Percentiles rank a stretch among this genome's conserved stretches.
Evolutionary conservation across 1,140 invertebrate genomes (phyloP).

Genomic region (Drosophila dunni): DNA sequence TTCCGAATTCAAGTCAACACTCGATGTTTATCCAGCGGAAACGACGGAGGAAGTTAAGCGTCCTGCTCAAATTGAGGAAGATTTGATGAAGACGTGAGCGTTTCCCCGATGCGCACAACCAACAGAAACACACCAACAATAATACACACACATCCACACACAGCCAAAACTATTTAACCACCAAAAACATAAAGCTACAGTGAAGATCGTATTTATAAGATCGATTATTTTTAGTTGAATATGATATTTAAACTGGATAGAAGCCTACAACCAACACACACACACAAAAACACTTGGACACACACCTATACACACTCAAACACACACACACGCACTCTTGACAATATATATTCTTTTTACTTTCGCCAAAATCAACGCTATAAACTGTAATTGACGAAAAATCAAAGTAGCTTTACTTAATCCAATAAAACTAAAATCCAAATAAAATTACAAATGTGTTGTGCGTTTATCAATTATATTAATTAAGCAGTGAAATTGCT

Average conservation of each 20-base stretch:
- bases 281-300: background rate
- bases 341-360: background rate
- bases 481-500: too few relatives aligned
- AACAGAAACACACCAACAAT: too few relatives aligned
- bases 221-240: background rate
- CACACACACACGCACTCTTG: background rate
- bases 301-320: background rate
- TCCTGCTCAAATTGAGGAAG: slow-evolving; percentile 45
- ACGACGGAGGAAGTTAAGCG: slow-evolving; percentile 31
- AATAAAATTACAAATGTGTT: slow-evolving; percentile 28
- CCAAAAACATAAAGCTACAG: background rate
- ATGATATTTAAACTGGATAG: background rate
- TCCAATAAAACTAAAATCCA: slow-evolving; percentile 30
- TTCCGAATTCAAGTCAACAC: slow-evolving; percentile 71
- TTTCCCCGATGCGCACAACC: background rate
- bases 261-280: background rate
- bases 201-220: background rate
- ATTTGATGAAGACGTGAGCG: slow-evolving; percentile 41
- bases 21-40: slow-evolving; percentile 79
- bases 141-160: background rate
- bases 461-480: background rate
- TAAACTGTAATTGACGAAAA: slow-evolving; percentile 25
- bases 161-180: slow-evolving; percentile 12
- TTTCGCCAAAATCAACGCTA: slow-evolving; percentile 12
- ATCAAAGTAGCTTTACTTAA: slow-evolving; percentile 24